Percentiles rank a stretch among this genome's conserved stretches.
These are phyloP conservation scores for Epinotia nisella DNA, from an alignment of 2,888 invertebrate genomes.

Conservation along the genomic window DNA sequence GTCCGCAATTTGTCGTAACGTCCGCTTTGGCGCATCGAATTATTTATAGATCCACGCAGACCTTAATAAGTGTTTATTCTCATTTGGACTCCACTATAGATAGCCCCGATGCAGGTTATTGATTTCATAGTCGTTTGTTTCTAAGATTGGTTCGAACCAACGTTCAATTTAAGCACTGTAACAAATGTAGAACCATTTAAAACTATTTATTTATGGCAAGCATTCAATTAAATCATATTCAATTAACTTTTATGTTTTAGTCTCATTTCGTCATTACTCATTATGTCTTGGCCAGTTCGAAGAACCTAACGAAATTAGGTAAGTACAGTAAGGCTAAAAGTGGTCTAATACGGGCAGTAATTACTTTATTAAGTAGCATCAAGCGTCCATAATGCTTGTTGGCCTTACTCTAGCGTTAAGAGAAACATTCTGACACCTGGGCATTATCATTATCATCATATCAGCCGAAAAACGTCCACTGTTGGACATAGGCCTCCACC, in stretches of 20 bases:
- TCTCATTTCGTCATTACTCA: neutral
- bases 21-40: conserved; percentile 47
- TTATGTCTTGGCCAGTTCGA: neutral
- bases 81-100: conserved; percentile 44
- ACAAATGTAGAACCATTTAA: conserved; percentile 31
- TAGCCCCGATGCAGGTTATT: conserved; percentile 42
- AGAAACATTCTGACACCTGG: too few species aligned
- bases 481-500: too few species aligned
- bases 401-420: too few species aligned
- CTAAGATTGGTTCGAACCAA: conserved; percentile 33
- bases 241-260: conserved; percentile 8
- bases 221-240: conserved; percentile 10
- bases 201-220: conserved; percentile 8
- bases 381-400: too few species aligned
- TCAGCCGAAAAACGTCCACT: too few species aligned
- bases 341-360: too few species aligned
- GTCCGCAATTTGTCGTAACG: conserved; percentile 43
- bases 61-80: conserved; percentile 49
- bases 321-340: too few species aligned
- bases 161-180: conserved; percentile 27
- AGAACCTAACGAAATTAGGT: neutral
- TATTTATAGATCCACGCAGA: conserved; percentile 48
- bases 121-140: conserved; percentile 44
- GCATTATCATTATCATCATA: too few species aligned
- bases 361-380: too few species aligned